Conservation (phyloP, 2,888 invertebrate genomes). For the Eurytoma adleriae region DNA sequence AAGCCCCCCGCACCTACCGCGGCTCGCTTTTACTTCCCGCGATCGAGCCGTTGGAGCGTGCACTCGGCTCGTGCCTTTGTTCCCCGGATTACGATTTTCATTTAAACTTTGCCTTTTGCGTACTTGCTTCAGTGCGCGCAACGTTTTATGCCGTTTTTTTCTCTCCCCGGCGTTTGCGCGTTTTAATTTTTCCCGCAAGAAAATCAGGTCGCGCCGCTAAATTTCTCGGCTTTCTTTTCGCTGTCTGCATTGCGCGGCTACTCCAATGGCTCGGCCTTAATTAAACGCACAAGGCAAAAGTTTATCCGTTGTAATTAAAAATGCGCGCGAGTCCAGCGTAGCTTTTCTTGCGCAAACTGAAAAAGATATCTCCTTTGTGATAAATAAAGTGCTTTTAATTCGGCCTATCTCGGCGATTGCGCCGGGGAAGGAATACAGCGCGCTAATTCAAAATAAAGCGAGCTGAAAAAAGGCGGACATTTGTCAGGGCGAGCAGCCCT, state of each 20-base stretch:
- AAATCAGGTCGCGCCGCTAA: not conserved
- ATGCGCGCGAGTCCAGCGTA: not conserved
- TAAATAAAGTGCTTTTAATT: not conserved
- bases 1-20: not conserved
- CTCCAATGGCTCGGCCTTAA: not conserved
- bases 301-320: no score
- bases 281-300: not conserved
- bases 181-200: not conserved
- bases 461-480: not conserved
- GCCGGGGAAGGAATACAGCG: not conserved
- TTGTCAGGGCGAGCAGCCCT: not conserved
- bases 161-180: not conserved
- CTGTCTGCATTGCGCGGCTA: no score
- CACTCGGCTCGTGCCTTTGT: not conserved
- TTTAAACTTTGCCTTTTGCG: constrained; percentile 29
- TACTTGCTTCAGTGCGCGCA: not conserved
- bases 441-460: not conserved
- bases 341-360: not conserved
- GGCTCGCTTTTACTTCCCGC: not conserved
- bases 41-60: no score
- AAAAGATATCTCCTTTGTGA: not conserved
- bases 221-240: not conserved
- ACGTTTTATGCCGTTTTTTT: not conserved
- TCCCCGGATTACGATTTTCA: constrained; percentile 29
- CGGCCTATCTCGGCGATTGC: no score